A percentile compares a stretch with the other conserved stretches of the same genome.
phyloP scores from a whole-genome alignment of 2,797 vertebrate species.

The Tragopan temminckii region DNA sequence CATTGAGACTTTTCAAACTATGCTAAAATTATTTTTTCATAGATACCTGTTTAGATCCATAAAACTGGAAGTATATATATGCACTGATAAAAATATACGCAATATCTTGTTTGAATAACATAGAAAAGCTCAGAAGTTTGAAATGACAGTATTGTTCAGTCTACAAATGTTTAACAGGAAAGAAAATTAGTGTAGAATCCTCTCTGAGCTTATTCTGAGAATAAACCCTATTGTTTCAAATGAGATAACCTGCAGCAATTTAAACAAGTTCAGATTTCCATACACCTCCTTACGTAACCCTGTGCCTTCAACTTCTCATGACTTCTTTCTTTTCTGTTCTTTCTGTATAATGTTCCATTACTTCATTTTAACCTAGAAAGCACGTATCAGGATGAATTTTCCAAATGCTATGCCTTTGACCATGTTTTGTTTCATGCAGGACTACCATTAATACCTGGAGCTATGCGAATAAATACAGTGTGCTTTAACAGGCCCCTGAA shows the following conservation, averaged over 20 bases:
- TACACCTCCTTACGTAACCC: background rate
- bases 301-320: background rate
- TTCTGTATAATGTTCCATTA: background rate
- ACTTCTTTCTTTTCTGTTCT: background rate
- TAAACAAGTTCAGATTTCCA: background rate
- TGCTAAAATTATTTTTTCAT: background rate
- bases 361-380: background rate
- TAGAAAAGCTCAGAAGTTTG: background rate
- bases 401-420: background rate
- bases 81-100: background rate
- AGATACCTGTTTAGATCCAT: background rate
- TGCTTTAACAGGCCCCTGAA: background rate
- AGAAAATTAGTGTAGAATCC: background rate
- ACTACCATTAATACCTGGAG: background rate
- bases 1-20: background rate
- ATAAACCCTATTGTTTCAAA: background rate
- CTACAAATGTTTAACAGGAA: background rate
- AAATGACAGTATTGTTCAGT: background rate
- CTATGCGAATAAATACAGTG: background rate
- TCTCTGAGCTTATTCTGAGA: background rate
- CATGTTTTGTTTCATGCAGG: background rate
- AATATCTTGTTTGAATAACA: background rate
- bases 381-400: background rate
- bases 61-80: background rate
- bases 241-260: background rate